Evolutionary conservation across 1,140 invertebrate genomes (phyloP).

Genomic region (Cydia amplana): DNA sequence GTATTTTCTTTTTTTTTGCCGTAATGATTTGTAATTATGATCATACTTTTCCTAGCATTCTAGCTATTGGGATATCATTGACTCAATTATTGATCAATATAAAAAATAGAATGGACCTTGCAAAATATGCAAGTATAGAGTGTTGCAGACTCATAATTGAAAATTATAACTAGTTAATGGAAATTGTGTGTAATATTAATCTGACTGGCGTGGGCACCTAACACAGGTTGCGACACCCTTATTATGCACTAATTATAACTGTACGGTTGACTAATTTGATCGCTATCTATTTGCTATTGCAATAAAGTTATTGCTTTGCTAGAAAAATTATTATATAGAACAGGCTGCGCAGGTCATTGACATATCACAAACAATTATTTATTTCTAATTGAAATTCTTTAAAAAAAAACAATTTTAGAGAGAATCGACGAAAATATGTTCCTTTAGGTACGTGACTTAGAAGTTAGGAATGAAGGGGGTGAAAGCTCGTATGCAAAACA

Average conservation of each 20-base stretch:
- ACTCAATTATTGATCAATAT: not conserved
- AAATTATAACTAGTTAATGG: conserved; percentile 4
- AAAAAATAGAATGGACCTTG: not conserved
- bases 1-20: too few relatives aligned
- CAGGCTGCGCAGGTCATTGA: not conserved
- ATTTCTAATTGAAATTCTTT: too few relatives aligned
- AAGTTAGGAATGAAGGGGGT: too few relatives aligned
- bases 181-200: conserved; percentile 20
- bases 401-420: too few relatives aligned
- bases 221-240: not conserved
- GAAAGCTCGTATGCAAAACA: too few relatives aligned
- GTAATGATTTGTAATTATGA: too few relatives aligned
- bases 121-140: not conserved
- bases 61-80: not conserved
- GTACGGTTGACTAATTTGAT: conserved; percentile 49
- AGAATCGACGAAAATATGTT: too few relatives aligned
- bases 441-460: too few relatives aligned
- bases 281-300: conserved; percentile 39
- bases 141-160: conserved; percentile 2
- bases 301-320: conserved; percentile 16
- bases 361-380: too few relatives aligned
- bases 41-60: too few relatives aligned
- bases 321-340: not conserved
- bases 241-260: conserved; percentile 43
- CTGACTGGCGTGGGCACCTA: conserved; percentile 14